Percentiles rank a stretch among this genome's conserved stretches.
Evolutionary conservation across 35 echinoderm and acorn worm species (phyloP).

Genomic region (Acanthaster planci): DNA sequence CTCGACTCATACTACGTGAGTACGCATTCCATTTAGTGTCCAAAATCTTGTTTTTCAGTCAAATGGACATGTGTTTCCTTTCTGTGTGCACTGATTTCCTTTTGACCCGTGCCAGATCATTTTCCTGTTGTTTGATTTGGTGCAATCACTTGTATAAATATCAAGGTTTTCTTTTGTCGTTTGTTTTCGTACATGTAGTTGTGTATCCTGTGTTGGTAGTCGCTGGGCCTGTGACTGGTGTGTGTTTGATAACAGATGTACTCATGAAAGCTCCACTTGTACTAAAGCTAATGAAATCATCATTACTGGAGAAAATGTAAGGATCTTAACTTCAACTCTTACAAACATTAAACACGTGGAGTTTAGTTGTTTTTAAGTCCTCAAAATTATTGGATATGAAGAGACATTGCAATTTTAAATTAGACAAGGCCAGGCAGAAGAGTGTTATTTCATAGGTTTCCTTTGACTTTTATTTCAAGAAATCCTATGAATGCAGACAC

Average conservation of each 20-base stretch:
- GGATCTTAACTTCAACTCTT: no score
- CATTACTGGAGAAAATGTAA: conserved; percentile 11
- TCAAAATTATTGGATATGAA: no score
- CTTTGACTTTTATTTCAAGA: no score
- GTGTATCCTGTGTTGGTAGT: conserved; percentile 30
- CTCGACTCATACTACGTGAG: conserved; percentile 1
- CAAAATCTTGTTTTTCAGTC: not conserved
- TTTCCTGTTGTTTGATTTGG: not conserved
- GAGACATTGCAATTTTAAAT: no score
- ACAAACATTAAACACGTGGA: no score
- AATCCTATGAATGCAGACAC: no score
- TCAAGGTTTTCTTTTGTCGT: not conserved
- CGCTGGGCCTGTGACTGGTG: conserved; percentile 62
- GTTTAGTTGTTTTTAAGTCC: no score
- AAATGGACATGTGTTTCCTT: not conserved
- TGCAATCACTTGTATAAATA: not conserved
- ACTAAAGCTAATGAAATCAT: not conserved
- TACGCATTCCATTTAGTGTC: not conserved
- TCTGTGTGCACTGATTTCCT: no score
- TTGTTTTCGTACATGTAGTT: conserved; percentile 25
- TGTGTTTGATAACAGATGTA: conserved; percentile 61
- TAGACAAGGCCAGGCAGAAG: no score
- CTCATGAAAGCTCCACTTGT: conserved; percentile 35
- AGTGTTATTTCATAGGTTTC: no score
- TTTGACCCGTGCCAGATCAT: no score